These are phyloP conservation scores for Aptenodytes patagonicus DNA, from an alignment of 2,113 vertebrate genomes.

Conservation along the genomic window DNA sequence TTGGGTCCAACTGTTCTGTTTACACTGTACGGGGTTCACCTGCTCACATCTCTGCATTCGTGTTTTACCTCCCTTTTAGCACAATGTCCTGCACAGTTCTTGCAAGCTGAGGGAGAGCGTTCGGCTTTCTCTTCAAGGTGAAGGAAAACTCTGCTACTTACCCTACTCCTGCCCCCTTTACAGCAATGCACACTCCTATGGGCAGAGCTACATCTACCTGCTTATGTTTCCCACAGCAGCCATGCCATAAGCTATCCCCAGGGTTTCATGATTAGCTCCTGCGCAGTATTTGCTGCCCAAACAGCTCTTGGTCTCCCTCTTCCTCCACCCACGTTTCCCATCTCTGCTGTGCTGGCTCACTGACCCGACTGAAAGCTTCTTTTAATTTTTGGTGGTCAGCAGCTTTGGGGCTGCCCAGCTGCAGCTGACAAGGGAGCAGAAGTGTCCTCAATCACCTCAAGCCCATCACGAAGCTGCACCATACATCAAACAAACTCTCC, in stretches of 20 bases:
- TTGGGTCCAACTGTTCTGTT: background rate
- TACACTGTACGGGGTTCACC: background rate
- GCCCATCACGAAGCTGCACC: background rate
- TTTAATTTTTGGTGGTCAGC: background rate
- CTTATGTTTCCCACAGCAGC: background rate
- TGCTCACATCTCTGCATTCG: background rate
- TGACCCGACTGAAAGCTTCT: background rate
- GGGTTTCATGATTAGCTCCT: background rate
- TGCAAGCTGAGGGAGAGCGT: background rate
- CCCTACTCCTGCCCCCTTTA: background rate
- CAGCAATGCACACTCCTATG: accelerated
- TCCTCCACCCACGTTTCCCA: background rate
- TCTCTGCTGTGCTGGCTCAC: background rate
- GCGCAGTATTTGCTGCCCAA: background rate
- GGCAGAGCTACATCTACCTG: background rate
- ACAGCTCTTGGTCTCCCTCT: background rate
- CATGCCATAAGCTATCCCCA: background rate
- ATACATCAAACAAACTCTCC: background rate
- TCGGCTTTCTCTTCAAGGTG: background rate
- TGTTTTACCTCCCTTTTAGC: background rate
- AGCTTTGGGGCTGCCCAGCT: background rate
- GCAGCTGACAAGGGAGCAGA: background rate
- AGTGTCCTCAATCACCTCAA: background rate
- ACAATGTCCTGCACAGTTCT: background rate
- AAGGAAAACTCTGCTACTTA: background rate